A percentile compares a stretch with the other conserved stretches of the same genome.
phyloP scores from a whole-genome alignment of 2,888 invertebrate species.

The Clivina fossor region DNA sequence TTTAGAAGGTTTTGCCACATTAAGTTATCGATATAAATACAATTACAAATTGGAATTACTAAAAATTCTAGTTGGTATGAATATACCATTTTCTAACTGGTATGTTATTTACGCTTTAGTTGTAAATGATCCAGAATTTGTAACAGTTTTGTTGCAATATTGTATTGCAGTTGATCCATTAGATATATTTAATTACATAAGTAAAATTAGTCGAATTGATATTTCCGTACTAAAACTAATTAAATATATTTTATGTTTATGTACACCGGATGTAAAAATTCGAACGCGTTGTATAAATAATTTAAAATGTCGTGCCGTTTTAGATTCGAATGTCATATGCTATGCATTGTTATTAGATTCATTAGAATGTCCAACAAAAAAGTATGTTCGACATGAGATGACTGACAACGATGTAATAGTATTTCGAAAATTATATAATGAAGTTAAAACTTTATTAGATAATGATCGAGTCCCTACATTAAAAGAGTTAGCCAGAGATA shows the following conservation, averaged over 20 bases:
- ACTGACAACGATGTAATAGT: conserved; percentile 1
- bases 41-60: conserved; percentile 17
- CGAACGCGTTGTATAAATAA: conserved; percentile 1
- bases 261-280: conserved; percentile 6
- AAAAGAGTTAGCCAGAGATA: conserved; percentile 13
- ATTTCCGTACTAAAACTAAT: conserved; percentile 16
- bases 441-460: conserved; percentile 2
- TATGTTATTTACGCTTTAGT: conserved; percentile 3
- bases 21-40: conserved; percentile 9
- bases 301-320: not conserved
- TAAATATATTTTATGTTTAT: conserved; percentile 7
- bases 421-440: conserved; percentile 11
- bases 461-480: conserved; percentile 14
- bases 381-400: conserved; percentile 11
- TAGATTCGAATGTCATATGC: not conserved
- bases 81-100: conserved; percentile 1
- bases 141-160: conserved; percentile 3
- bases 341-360: conserved; percentile 8
- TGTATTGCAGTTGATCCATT: conserved; percentile 6
- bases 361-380: conserved; percentile 1
- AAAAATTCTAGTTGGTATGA: conserved; percentile 3
- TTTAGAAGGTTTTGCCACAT: conserved; percentile 14
- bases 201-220: not conserved
- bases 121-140: conserved; percentile 14
- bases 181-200: conserved; percentile 7